Base-by-base conservation (phyloP, 2,113 vertebrate genomes). In the Cariama cristata region DNA sequence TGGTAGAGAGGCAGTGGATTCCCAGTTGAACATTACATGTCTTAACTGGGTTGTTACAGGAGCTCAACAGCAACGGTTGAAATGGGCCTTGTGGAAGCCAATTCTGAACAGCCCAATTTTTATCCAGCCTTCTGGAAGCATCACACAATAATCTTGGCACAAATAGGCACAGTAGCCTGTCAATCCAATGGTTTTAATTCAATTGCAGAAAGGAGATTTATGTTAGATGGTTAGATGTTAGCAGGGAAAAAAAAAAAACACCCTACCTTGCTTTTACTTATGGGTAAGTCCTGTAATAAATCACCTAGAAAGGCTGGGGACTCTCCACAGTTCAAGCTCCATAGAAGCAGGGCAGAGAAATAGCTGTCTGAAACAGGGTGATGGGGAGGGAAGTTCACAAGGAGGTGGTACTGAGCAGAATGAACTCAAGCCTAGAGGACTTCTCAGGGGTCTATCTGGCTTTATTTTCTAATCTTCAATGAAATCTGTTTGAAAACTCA, bases 21-120 rank as follows among this genome's bases (percentile, higher is more conserved):
- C 52, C 56, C 55, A 58, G 32, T 16, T 71, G 74, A 56, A 4
- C 1, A 1, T 21, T 52, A 32, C 1, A 0, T 2, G 28, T 21
- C 60, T 62, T 68, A 60, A 19, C 20, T 11, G 28, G 16, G 13
- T 30, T 22, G 2, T 59, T 60, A 42, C 5, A 59, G 66, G 15
- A 79, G 20, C 5, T 85, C 6, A 3, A 42, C 21, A 53, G 38
- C 64, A 50, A 22, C 64, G 45, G 40, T 27, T 42, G 58, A 86
- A n/a, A 19, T 42, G 23, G 19, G 18, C 18, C 38, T 72, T 4
- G 1, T 52, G 44, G 44, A 84, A 88, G 12, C 16, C 1, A 0
- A 1, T 27, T 58, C 28, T 75, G 30, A 81, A 12, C 30, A 21
- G 49, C 58, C 32, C 14, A 8, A 13, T 52, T 81, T 84, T 91